Conservation (phyloP, 2,113 vertebrate species). For the Larimichthys crocea region DNA sequence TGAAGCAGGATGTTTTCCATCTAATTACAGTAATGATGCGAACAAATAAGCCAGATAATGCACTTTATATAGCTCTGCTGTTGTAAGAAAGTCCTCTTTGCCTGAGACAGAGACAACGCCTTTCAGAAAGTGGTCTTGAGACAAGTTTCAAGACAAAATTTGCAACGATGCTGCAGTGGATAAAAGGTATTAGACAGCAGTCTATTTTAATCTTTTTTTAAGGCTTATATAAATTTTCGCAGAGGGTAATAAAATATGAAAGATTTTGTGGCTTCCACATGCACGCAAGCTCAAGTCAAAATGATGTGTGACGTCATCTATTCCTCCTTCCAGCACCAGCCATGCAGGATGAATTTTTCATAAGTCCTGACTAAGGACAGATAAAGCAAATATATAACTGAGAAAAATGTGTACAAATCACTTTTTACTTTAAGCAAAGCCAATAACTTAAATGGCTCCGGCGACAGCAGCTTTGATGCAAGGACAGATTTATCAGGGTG, state of each 20-base stretch:
- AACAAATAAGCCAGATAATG: too few relatives aligned
- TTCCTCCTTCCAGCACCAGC: slow-evolving; percentile 42
- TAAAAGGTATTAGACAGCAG: background rate
- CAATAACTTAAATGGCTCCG: slow-evolving; percentile 15
- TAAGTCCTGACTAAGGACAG: slow-evolving; percentile 46
- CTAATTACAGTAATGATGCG: too few relatives aligned
- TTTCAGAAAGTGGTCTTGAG: too few relatives aligned
- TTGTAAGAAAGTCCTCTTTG: too few relatives aligned
- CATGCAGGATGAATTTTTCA: slow-evolving; percentile 65
- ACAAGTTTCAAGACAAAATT: too few relatives aligned
- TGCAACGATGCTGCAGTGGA: background rate
- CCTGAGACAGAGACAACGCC: too few relatives aligned
- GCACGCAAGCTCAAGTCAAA: slow-evolving; percentile 45
- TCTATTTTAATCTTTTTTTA: slow-evolving; percentile 12
- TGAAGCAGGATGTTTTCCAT: too few relatives aligned
- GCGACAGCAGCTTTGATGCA: slow-evolving; percentile 28
- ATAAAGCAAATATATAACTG: slow-evolving; percentile 47
- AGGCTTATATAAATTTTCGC: slow-evolving; percentile 11
- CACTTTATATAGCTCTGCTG: too few relatives aligned
- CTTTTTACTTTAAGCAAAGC: slow-evolving; percentile 15
- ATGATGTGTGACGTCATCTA: slow-evolving; percentile 36
- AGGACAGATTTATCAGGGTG: background rate
- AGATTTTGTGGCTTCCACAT: slow-evolving; percentile 40
- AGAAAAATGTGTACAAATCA: slow-evolving; percentile 29
- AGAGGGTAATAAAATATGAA: slow-evolving; percentile 64